Conservation (phyloP, 37 sponge, comb jelly and placozoan species). For the Petrosia ficiformis region DNA sequence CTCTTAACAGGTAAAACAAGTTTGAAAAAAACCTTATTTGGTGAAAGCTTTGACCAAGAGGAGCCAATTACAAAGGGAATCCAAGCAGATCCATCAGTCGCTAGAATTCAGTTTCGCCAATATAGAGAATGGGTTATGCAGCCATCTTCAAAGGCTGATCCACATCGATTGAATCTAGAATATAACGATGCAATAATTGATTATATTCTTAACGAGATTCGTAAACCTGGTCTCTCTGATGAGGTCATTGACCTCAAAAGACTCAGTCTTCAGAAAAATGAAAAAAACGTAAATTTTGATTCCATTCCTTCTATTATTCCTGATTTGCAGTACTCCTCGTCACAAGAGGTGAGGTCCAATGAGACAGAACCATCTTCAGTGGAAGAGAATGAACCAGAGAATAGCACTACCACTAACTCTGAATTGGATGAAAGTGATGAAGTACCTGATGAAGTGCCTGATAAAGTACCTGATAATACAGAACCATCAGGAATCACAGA, state of each 20-base stretch:
- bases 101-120: slow-evolving; percentile 53
- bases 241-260: slow-evolving; percentile 26
- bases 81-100: slow-evolving; percentile 58
- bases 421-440: neutral
- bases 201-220: slow-evolving; percentile 53
- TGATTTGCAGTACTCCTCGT: too few relatives aligned
- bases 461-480: neutral
- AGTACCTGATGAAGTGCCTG: neutral
- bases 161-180: slow-evolving; percentile 68
- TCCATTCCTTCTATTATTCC: slow-evolving; percentile 20
- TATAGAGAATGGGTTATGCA: slow-evolving; percentile 72
- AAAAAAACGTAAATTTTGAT: slow-evolving; percentile 35
- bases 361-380: neutral
- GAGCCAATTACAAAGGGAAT: slow-evolving; percentile 53
- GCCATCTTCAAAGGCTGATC: slow-evolving; percentile 56
- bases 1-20: slow-evolving; percentile 56
- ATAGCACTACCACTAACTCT: neutral
- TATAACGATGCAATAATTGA: slow-evolving; percentile 66
- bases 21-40: slow-evolving; percentile 73
- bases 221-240: slow-evolving; percentile 35
- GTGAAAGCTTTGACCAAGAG: slow-evolving; percentile 42
- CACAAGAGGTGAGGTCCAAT: too few relatives aligned
- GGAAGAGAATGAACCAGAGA: neutral
- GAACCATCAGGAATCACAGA: neutral
- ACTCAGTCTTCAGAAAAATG: slow-evolving; percentile 34